Evolutionary conservation across 2,888 invertebrate species (phyloP), one percentile per base, ranked within the genome.

Genomic region (Neria commutata): DNA sequence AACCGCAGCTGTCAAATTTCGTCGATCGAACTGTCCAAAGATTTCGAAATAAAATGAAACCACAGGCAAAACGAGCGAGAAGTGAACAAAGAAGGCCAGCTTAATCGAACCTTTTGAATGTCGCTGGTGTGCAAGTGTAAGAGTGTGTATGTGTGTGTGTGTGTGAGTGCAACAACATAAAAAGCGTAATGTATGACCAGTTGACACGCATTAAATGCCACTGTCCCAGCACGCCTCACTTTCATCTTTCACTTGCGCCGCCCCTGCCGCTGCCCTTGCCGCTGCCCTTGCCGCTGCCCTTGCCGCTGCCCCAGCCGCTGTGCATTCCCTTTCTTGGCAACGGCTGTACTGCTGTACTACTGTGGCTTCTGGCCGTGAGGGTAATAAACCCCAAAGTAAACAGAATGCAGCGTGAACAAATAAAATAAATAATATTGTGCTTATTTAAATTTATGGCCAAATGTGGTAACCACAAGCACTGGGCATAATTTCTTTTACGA

Each of bases 171-270:
- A n/a, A n/a, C 47, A 47, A 23, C 53, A 49, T 58, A 57, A 52
- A 57, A 60, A 33, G 51, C 51, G 24, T 47, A 58, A 60, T 34
- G 48, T 58, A 62, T 58, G 62, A 58, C 59, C 61, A 62, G 61
- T 65, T 65, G 61, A 62, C 62, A 65, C 62, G 62, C 64, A 65
- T 62, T 57, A 46, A 46, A 53, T 49, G 53, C 50, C n/a, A n/a
- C n/a, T n/a, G n/a, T n/a, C n/a, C n/a, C n/a, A n/a, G n/a, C 17
- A 19, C 26, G n/a, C n/a, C n/a, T n/a, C n/a, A n/a, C n/a, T n/a
- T n/a, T n/a, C n/a, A n/a, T n/a, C n/a, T 17, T 17, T 42, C 5
- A 19, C 5, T 37, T 37, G 37, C 37, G 8, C 37, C 16, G 11
- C 37, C 37, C 16, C 14, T n/a, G 37, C n/a, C n/a, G 4, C 4